These are phyloP conservation scores for Gymnocypris eckloni DNA, from an alignment of 2,797 vertebrate genomes.

Conservation along the genomic window DNA sequence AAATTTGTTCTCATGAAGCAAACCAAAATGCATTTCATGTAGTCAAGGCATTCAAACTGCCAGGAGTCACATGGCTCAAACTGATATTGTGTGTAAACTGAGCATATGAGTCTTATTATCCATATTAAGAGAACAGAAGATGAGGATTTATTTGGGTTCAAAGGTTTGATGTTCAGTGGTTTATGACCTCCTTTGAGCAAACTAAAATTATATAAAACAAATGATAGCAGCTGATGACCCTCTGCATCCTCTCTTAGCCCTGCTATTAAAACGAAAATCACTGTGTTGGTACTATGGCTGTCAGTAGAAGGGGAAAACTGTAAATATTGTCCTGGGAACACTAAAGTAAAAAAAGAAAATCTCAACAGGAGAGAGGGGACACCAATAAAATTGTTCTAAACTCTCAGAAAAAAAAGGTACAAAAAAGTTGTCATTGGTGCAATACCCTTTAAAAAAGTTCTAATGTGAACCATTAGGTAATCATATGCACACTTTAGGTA, in stretches of 20 bases:
- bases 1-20: slow-evolving; percentile 53
- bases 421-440: not conserved
- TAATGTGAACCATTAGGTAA: not conserved
- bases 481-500: not conserved
- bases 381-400: not conserved
- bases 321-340: not conserved
- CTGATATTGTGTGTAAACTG: slow-evolving; percentile 15
- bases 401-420: not conserved
- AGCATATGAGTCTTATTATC: slow-evolving; percentile 44
- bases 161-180: slow-evolving; percentile 29
- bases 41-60: slow-evolving; percentile 23
- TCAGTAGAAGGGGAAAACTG: not conserved
- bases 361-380: not conserved
- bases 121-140: slow-evolving; percentile 32
- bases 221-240: slow-evolving; percentile 41
- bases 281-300: not conserved
- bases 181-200: slow-evolving; percentile 30
- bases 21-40: slow-evolving; percentile 49
- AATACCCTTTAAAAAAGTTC: no score
- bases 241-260: slow-evolving; percentile 39
- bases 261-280: slow-evolving; percentile 3
- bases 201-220: slow-evolving; percentile 49
- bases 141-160: slow-evolving; percentile 27
- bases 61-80: slow-evolving; percentile 32
- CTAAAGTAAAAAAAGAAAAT: not conserved